Evolutionary conservation across 2,113 vertebrate species (phyloP), one percentile per base, ranked within the genome.

Genomic region (Poeciliopsis retropinna): DNA sequence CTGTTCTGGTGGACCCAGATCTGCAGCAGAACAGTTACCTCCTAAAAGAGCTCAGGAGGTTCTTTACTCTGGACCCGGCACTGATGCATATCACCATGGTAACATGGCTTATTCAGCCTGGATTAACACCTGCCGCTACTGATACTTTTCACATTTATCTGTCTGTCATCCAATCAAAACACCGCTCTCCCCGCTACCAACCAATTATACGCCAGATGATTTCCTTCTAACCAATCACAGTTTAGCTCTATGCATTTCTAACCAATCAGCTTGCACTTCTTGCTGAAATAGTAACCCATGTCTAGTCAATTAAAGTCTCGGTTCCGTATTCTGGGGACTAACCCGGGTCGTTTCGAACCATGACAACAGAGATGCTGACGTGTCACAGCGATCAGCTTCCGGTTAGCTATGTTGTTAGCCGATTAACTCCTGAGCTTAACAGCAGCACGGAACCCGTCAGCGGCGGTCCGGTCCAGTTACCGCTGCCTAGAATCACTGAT

Each of bases 181-280:
- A 25, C 51, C 25, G 51, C 51, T 57, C 25, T 57, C 5, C 14
- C 19, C 4, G 14, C 44, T n/a, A 25, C 25, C n/a, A 25, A 57
- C 51, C 51, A 57, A 57, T 57, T n/a, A 9, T 2, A n/a, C 17
- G 1, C 51, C 51, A 57, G 22, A 7, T 57, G 7, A 19, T 47
- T 47, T 19, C 4, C 17, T 5, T 47, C 31, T 22, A 15, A 71
- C 83, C 74, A 86, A 74, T 84, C 64, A 85, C 2, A 60, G 63
- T 25, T 0, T 27, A 8, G 51, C 37, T 15, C 11, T 1, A 0
- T 14, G 47, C 61, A 31, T 22, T 17, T 60, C 4, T 72, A 44
- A 73, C 64, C 64, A 66, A 41, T 66, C n/a, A 28, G 37, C 34
- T 39, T 67, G 13, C n/a, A 17, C 13, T 44, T 3, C 29, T 4